A percentile compares a stretch with the other conserved stretches of the same genome.
Evolutionary conservation across 2,113 vertebrate species (phyloP).

Genomic region (Danionella cerebrum): DNA sequence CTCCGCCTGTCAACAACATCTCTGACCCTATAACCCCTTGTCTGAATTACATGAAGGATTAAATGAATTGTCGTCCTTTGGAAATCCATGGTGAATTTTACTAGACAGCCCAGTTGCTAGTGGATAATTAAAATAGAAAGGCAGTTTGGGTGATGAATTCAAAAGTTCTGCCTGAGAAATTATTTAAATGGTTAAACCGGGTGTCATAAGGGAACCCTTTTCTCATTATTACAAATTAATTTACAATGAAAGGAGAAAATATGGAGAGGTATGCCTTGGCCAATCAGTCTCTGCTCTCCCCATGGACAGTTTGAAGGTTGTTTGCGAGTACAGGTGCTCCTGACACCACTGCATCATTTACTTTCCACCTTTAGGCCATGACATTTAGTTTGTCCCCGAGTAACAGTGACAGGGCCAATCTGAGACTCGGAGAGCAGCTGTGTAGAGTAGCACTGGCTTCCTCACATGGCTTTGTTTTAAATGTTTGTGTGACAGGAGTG

Average conservation of each 20-base stretch:
- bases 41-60: conserved; percentile 68
- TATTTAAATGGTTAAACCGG: conserved; percentile 4
- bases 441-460: conserved; percentile 40
- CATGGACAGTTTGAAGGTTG: conserved; percentile 6
- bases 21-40: conserved; percentile 62
- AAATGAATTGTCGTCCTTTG: conserved; percentile 60
- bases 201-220: not conserved
- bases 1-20: conserved; percentile 60
- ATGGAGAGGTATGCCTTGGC: not conserved
- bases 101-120: conserved; percentile 2
- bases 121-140: conserved; percentile 19
- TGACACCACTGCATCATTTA: conserved; percentile 26
- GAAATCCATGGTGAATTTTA: conserved; percentile 56
- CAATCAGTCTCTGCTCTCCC: conserved; percentile 12
- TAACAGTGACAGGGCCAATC: conserved; percentile 34
- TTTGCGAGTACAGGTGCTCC: conserved; percentile 12
- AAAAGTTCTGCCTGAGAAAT: not conserved
- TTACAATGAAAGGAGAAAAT: not conserved
- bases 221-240: not conserved
- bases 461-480: conserved; percentile 40
- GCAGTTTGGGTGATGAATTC: conserved; percentile 6
- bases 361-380: conserved; percentile 25
- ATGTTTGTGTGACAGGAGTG: conserved; percentile 36
- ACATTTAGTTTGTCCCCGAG: not conserved
- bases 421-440: conserved; percentile 44